Conservation (phyloP, 2,888 invertebrate species). For the Leptinotarsa rubiginosa region DNA sequence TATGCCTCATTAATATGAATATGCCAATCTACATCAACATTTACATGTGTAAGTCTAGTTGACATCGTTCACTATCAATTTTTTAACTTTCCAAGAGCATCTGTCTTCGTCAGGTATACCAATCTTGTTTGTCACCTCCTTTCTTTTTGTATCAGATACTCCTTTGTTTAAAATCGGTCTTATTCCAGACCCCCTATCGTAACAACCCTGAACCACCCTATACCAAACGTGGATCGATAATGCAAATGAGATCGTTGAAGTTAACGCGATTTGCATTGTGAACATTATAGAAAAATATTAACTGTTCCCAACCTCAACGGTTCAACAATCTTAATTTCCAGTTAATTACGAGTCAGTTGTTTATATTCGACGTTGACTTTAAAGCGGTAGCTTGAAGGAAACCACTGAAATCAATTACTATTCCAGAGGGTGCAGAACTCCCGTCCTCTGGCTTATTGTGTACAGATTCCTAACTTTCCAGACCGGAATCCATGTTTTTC, state of each 20-base stretch:
- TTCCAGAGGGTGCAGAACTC: background rate
- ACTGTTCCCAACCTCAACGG: background rate
- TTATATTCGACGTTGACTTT: too few species aligned
- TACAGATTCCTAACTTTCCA: slow-evolving; percentile 13
- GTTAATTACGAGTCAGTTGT: too few species aligned
- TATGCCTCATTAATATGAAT: too few species aligned
- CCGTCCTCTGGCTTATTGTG: background rate
- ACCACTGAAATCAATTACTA: background rate
- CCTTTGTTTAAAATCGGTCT: too few species aligned
- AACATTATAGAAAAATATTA: background rate
- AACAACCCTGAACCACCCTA: background rate
- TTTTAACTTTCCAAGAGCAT: too few species aligned
- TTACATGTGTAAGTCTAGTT: too few species aligned
- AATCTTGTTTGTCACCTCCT: too few species aligned
- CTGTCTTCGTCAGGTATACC: too few species aligned
- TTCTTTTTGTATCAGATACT: too few species aligned
- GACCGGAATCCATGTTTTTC: slow-evolving; percentile 39
- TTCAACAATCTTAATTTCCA: slow-evolving; percentile 8
- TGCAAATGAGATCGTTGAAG: slow-evolving; percentile 14
- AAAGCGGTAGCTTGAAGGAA: background rate
- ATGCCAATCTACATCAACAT: too few species aligned
- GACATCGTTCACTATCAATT: too few species aligned
- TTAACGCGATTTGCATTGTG: slow-evolving; percentile 11
- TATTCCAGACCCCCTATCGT: too few species aligned
- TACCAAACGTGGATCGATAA: background rate